Conservation (phyloP, 2,797 vertebrate genomes). For the Megaceryle alcyon region DNA sequence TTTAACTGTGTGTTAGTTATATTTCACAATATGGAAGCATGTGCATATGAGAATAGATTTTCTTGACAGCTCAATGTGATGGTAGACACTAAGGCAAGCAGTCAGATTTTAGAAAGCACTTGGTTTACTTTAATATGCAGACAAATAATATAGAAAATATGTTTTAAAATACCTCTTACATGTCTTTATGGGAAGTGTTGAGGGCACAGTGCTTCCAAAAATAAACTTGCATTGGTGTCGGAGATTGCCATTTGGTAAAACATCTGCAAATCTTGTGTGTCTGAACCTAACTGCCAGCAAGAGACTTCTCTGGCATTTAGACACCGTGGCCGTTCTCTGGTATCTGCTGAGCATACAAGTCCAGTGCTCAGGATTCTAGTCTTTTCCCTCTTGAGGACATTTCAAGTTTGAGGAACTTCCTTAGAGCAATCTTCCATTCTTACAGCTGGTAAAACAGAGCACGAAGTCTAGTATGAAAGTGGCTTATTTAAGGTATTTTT, state of each 20-base stretch:
- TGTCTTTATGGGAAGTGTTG: not conserved
- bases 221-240: not conserved
- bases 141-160: not conserved
- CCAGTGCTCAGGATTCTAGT: not conserved
- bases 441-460: not conserved
- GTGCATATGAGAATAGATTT: not conserved
- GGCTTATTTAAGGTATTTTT: not conserved
- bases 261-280: not conserved
- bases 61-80: not conserved
- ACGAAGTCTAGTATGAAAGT: not conserved
- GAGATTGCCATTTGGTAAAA: not conserved
- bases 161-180: not conserved
- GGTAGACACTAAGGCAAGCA: not conserved
- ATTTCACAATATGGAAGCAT: not conserved
- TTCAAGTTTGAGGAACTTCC: not conserved
- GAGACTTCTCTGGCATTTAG: not conserved
- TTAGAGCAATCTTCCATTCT: not conserved
- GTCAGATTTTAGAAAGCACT: not conserved
- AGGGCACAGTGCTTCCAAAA: not conserved
- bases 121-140: not conserved
- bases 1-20: not conserved
- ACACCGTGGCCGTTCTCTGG: accelerated
- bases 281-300: not conserved
- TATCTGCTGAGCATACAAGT: not conserved
- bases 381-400: not conserved